phyloP scores from a whole-genome alignment of 1,140 invertebrate genomes.

The Rhyzopertha dominica region DNA sequence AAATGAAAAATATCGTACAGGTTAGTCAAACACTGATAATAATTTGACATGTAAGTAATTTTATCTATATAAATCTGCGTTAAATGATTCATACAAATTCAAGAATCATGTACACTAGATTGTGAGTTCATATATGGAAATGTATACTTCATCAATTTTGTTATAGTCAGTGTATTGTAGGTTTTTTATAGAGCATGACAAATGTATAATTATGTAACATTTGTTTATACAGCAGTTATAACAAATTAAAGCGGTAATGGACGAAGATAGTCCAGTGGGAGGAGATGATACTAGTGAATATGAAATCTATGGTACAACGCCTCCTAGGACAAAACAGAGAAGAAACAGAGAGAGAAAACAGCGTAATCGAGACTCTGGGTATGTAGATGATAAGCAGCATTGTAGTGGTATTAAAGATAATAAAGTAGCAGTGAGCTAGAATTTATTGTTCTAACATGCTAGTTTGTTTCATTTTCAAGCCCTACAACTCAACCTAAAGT shows the following conservation, averaged over 20 bases:
- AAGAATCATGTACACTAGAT: no score
- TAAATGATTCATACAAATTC: no score
- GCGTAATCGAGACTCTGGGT: conserved; percentile 34
- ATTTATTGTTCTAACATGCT: background rate
- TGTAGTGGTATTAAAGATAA: conserved; percentile 22
- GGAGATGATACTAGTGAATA: conserved; percentile 33
- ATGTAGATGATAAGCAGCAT: conserved; percentile 10
- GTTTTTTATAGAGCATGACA: conserved; percentile 2
- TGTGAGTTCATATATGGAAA: background rate
- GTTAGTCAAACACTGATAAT: no score
- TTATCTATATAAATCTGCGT: no score
- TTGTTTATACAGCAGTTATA: conserved; percentile 7
- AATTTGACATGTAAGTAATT: no score
- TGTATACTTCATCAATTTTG: conserved; percentile 9
- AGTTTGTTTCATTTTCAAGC: conserved; percentile 9
- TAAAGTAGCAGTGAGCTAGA: background rate
- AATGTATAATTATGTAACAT: conserved; percentile 10
- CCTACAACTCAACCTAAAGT: conserved; percentile 29
- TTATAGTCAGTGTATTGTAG: conserved; percentile 15
- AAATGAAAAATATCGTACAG: no score
- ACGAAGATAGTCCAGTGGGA: conserved; percentile 8
- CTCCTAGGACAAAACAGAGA: conserved; percentile 50
- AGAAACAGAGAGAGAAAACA: conserved; percentile 49
- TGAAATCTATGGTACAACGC: conserved; percentile 50
- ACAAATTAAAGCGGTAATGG: conserved; percentile 11